phyloP scores from a whole-genome alignment of 2,113 vertebrate species.

The Picathartes gymnocephalus region DNA sequence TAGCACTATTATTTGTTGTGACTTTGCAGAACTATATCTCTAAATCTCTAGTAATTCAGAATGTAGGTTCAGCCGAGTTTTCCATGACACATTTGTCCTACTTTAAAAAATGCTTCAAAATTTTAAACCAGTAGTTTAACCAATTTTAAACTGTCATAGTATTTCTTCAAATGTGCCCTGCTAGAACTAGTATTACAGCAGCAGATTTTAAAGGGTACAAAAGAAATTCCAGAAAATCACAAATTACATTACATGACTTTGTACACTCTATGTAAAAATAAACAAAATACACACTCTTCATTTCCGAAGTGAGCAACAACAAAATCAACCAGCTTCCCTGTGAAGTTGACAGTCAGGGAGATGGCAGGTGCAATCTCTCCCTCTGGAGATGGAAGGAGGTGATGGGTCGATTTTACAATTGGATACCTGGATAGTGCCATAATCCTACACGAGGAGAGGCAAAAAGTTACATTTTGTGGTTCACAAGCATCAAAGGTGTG shows the following conservation, averaged over 20 bases:
- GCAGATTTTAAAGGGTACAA: not conserved
- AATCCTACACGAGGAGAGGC: constrained; percentile 43
- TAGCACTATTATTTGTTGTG: not conserved
- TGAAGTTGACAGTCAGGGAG: constrained; percentile 69
- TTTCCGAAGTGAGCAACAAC: constrained; percentile 77
- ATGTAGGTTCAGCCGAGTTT: not conserved
- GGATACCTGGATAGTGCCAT: constrained; percentile 73
- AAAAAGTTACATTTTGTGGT: not conserved
- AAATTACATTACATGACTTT: not conserved
- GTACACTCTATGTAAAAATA: not conserved
- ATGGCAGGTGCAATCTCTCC: constrained; percentile 77
- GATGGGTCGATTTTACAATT: constrained; percentile 71
- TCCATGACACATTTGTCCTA: not conserved
- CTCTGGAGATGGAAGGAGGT: constrained; percentile 75
- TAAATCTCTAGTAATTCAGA: not conserved
- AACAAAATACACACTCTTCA: constrained; percentile 65
- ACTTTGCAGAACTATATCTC: not conserved
- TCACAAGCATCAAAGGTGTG: not conserved
- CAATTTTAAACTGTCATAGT: not conserved
- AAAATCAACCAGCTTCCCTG: constrained; percentile 66
- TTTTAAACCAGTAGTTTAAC: not conserved
- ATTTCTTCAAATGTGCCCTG: not conserved
- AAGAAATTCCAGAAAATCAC: not conserved
- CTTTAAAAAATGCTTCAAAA: not conserved
- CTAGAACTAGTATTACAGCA: not conserved